Base-by-base conservation (phyloP, 37 sponge, comb jelly and placozoan genomes). In the Eunapius fragilis region DNA sequence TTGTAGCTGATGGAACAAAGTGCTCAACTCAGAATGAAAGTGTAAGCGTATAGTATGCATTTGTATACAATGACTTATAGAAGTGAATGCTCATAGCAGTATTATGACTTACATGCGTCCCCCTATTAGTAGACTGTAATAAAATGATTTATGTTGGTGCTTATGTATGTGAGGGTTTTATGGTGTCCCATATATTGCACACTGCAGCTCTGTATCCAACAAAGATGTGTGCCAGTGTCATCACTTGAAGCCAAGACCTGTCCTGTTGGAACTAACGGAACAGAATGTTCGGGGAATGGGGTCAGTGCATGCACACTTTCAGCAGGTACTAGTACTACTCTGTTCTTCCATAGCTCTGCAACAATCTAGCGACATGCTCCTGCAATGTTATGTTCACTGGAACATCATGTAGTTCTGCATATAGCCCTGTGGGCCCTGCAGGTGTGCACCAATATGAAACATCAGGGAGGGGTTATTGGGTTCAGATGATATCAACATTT, bases 231-330 rank as follows among this genome's bases (percentile, higher is more conserved):
- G 25, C 19, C 76, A 3, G 36, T 86, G 24, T 37, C 78, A 36
- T 22, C 25, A 14, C 85, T 89, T 33, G 67, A 31, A 24, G 14
- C 14, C 24, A 38, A 31, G 32, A 31, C 91, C 27, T 92, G 92
- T 84, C 84, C 92, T 25, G 36, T 82, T 69, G 88, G 86, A 31
- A 45, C 25, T 28, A 88, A 92, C 81, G 85, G 76, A 41, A 37
- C 24, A 36, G 35, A 48, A 22, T 92, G 92, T 38, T 88, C 92
- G 76, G 92, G 85, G 9, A 76, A 81, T 82, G 93, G 89, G 32
- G 89, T 89, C 70, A 76, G 76, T 45, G 58, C 14, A 58, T 58
- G 6, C 1, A 19, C 58, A 4, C 7, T 58, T 17, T 58, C 14
- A 17, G 58, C 58, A 58, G 3, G 41, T 24, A 34, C 31, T 7